phyloP scores from a whole-genome alignment of 2,888 invertebrate species.

The Mesorhabditis sp. region DNA sequence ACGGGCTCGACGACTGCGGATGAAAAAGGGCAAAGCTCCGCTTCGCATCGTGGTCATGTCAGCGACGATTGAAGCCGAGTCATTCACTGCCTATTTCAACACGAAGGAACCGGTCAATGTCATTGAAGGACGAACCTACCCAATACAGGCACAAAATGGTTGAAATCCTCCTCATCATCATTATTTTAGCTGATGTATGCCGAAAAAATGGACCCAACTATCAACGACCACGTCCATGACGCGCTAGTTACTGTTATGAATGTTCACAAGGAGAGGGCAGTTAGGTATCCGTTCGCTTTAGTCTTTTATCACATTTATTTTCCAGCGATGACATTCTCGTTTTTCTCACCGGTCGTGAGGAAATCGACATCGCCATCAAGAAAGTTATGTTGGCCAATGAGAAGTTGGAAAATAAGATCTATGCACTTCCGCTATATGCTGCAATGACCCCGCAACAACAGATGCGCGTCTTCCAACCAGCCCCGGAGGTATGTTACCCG shows the following conservation, averaged over 20 bases:
- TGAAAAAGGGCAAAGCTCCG: slow-evolving; percentile 13
- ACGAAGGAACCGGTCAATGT: slow-evolving; percentile 77
- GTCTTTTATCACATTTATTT: not conserved
- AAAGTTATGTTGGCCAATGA: slow-evolving; percentile 57
- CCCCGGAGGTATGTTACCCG: slow-evolving; percentile 11
- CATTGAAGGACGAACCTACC: slow-evolving; percentile 81
- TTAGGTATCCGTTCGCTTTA: slow-evolving; percentile 46
- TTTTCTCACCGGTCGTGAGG: slow-evolving; percentile 83
- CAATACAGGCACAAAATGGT: slow-evolving; percentile 62
- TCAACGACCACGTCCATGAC: slow-evolving; percentile 60
- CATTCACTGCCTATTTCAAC: slow-evolving; percentile 83
- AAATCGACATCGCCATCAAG: slow-evolving; percentile 70
- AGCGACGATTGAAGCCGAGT: slow-evolving; percentile 81
- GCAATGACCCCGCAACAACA: slow-evolving; percentile 80
- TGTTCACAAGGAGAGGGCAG: slow-evolving; percentile 59
- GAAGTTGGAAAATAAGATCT: slow-evolving; percentile 13
- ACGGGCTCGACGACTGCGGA: slow-evolving; percentile 34
- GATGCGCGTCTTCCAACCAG: slow-evolving; percentile 73
- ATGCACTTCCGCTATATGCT: slow-evolving; percentile 78
- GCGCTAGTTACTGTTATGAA: slow-evolving; percentile 61
- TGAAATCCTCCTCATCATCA: not conserved
- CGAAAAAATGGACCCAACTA: slow-evolving; percentile 20
- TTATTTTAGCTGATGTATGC: slow-evolving; percentile 40
- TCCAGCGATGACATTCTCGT: slow-evolving; percentile 55
- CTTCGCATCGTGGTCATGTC: slow-evolving; percentile 81